Base-by-base conservation (phyloP, 2,113 vertebrate species). In the Hymenochirus boettgeri region DNA sequence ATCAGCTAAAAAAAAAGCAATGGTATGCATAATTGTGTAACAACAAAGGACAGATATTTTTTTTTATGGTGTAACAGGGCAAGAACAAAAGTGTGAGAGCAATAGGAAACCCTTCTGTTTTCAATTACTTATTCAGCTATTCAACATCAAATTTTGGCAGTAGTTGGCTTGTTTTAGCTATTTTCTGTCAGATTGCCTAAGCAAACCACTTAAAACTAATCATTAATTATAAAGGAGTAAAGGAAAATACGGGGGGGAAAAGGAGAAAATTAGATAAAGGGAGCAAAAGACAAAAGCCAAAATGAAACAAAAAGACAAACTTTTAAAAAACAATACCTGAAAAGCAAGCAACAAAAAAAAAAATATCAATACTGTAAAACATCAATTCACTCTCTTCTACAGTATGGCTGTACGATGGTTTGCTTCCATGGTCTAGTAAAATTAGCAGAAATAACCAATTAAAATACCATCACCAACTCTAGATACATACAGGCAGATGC, bases 141-240 rank as follows among this genome's bases (percentile, higher is more conserved):
- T 76, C 73, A 70, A 72, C 61, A 51, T 63, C 74, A 53, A 7
- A 77, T 71, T 75, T 76, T 12, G 4, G 75, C 73, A 77, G 76
- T 73, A 76, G 66, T 76, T 77, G 74, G 73, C 73, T 78, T 75
- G 76, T 77, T 83, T 71, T 80, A 80, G 75, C 77, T 87, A 82
- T 84, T 82, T 85, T 77, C 85, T 86, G 79, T 86, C 80, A 80
- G 79, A 73, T 78, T 81, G 80, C 83, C 84, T 87, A 85, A 86
- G 85, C 80, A 88, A 88, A 89, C 85, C 85, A 91, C 91, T 86
- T 83, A 89, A 86, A 90, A 85, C 83, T 85, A 87, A 90, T 91
- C 83, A 88, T 89, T 91, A 90, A 94, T 93, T 91, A 93, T 83
- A 87, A 79, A 87, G 86, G 83, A 73, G 71, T 77, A 73, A 72